phyloP scores from a whole-genome alignment of 2,888 invertebrate species.

The Metopia argyrocephala region DNA sequence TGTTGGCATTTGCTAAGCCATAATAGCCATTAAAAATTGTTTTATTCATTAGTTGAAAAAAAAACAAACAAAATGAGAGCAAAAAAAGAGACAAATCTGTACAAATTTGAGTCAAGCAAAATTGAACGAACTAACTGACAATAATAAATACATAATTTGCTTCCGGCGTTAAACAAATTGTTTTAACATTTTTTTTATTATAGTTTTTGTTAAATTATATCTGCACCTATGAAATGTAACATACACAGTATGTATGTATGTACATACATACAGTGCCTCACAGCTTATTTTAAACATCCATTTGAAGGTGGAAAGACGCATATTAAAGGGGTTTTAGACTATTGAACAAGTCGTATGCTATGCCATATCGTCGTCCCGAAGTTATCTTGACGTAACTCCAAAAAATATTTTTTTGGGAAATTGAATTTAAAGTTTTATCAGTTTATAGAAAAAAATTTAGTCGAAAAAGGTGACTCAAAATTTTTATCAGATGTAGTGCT shows the following conservation, averaged over 20 bases:
- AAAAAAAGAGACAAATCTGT: too few relatives aligned
- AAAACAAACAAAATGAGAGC: neutral
- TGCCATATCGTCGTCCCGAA: too few relatives aligned
- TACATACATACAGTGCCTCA: neutral
- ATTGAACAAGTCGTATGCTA: too few relatives aligned
- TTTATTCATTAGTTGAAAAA: conserved; percentile 7
- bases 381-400: too few relatives aligned
- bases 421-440: too few relatives aligned
- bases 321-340: too few relatives aligned
- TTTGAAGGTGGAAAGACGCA: too few relatives aligned
- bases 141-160: conserved; percentile 22
- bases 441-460: too few relatives aligned
- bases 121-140: neutral
- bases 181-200: neutral
- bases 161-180: conserved; percentile 39
- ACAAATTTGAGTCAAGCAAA: conserved; percentile 15
- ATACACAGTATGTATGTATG: neutral
- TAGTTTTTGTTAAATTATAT: conserved; percentile 1
- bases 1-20: neutral
- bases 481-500: too few relatives aligned
- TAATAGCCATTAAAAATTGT: neutral
- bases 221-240: neutral
- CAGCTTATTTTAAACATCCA: too few relatives aligned
- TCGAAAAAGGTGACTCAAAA: too few relatives aligned
- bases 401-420: too few relatives aligned